A percentile compares a stretch with the other conserved stretches of the same genome.
phyloP scores from a whole-genome alignment of 2,797 vertebrate species.

The Odontamblyopus rebecca region DNA sequence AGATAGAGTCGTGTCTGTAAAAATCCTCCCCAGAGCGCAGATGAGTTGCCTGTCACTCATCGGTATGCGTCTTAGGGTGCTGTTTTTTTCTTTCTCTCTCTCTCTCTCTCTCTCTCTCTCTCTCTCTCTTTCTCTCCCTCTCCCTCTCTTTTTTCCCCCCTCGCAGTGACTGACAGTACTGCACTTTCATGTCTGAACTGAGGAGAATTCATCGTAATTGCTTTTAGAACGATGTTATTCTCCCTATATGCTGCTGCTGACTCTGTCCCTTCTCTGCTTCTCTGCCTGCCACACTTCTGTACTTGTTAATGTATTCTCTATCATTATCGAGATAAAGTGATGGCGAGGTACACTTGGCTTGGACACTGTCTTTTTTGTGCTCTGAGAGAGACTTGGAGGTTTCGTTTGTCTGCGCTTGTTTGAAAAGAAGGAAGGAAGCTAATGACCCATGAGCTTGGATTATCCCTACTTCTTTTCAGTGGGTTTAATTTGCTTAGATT shows the following conservation, averaged over 20 bases:
- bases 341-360: conserved; percentile 36
- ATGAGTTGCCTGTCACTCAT: conserved; percentile 78
- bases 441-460: conserved; percentile 55
- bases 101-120: conserved; percentile 2
- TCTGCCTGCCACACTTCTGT: conserved; percentile 27
- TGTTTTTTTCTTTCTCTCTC: conserved; percentile 41
- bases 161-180: conserved; percentile 73
- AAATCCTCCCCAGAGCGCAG: conserved; percentile 72
- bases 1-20: conserved; percentile 75
- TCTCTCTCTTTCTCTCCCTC: not conserved
- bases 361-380: conserved; percentile 27
- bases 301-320: conserved; percentile 58
- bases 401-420: conserved; percentile 46
- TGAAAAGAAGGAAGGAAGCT: conserved; percentile 33
- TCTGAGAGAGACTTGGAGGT: conserved; percentile 41
- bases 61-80: conserved; percentile 66
- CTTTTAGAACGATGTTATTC: conserved; percentile 80
- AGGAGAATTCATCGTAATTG: conserved; percentile 83
- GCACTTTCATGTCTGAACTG: conserved; percentile 81
- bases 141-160: not conserved
- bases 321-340: conserved; percentile 60
- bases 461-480: conserved; percentile 59
- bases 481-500: conserved; percentile 67
- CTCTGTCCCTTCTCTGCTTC: conserved; percentile 28
- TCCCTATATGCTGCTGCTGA: conserved; percentile 36